phyloP scores from a whole-genome alignment of 2,113 vertebrate species.

The Sitta europaea region DNA sequence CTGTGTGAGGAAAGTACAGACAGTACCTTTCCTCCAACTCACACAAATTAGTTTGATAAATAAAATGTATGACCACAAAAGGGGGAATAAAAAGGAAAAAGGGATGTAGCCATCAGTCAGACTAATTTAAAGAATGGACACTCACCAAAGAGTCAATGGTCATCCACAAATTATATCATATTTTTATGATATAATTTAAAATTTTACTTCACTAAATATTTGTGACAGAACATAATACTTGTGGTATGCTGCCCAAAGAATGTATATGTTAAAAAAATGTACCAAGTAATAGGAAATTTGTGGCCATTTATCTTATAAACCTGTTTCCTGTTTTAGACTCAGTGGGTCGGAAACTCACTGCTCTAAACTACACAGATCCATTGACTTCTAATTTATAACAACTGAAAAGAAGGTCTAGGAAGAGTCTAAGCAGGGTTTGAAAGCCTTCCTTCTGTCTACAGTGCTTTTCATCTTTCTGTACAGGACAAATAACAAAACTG shows the following conservation, averaged over 20 bases:
- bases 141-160: not conserved
- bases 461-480: not conserved
- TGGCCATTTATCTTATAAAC: not conserved
- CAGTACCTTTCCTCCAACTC: not conserved
- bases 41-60: conserved; percentile 2
- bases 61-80: not conserved
- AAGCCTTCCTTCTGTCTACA: not conserved
- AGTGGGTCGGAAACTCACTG: not conserved
- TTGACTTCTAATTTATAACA: not conserved
- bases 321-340: conserved; percentile 15
- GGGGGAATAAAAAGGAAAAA: not conserved
- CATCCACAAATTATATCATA: not conserved
- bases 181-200: not conserved
- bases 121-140: not conserved
- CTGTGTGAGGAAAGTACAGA: not conserved
- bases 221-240: not conserved
- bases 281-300: not conserved
- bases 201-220: not conserved
- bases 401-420: not conserved
- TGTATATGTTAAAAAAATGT: not conserved
- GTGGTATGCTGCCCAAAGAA: not conserved
- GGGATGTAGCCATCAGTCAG: not conserved
- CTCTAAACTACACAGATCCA: not conserved
- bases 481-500: not conserved
- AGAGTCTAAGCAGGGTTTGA: not conserved